Evolutionary conservation across 1,140 invertebrate genomes (phyloP).

Genomic region (Bursaphelenchus mucronatus): DNA sequence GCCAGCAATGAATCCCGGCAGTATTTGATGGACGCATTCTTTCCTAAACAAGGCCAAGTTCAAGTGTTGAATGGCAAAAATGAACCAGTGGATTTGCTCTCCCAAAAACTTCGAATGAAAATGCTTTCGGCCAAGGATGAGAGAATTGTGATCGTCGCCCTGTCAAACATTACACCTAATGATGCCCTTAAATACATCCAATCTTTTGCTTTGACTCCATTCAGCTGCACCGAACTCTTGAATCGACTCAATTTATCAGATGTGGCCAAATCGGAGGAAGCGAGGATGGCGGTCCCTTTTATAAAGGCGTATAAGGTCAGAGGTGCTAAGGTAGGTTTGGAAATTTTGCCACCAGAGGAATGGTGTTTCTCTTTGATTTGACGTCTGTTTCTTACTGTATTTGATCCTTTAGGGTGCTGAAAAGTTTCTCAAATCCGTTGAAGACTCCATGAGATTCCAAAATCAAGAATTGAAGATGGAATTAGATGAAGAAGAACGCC

Average conservation of each 20-base stretch:
- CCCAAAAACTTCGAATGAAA: not conserved
- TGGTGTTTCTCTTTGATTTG: too few relatives aligned
- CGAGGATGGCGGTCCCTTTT: not conserved
- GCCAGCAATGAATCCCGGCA: not conserved
- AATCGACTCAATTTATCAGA: not conserved
- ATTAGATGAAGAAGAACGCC: conserved; percentile 3
- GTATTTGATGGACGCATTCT: not conserved
- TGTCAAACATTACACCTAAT: not conserved
- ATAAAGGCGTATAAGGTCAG: not conserved
- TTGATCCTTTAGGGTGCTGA: not conserved
- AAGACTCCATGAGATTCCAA: not conserved
- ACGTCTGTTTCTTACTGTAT: too few relatives aligned
- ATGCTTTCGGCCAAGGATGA: conserved; percentile 8
- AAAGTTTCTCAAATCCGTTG: not conserved
- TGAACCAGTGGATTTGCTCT: not conserved
- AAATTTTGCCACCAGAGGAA: too few relatives aligned
- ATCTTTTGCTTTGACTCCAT: conserved; percentile 9
- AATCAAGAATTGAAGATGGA: conserved; percentile 8
- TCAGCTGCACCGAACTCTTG: conserved; percentile 3
- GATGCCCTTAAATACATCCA: not conserved
- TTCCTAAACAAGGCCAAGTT: not conserved
- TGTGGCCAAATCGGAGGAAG: not conserved
- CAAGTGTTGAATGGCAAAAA: not conserved
- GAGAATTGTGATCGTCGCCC: not conserved
- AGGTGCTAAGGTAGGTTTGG: not conserved